Percentiles rank a stretch among this genome's conserved stretches.
Conservation (phyloP, 2,888 invertebrate species). For the Orthosia gracilis region DNA sequence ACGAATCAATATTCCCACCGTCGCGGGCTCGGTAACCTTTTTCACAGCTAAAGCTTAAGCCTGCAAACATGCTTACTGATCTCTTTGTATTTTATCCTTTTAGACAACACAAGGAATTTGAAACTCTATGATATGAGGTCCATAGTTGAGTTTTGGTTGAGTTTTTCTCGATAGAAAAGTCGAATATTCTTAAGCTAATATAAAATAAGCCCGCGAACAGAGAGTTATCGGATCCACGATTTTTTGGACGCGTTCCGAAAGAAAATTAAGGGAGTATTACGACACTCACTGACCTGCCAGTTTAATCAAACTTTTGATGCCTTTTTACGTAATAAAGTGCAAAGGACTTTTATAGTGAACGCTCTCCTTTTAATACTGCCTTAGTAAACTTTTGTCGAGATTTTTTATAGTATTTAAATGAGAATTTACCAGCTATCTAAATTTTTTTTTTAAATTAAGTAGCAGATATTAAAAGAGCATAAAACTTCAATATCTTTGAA, state of each 20-base stretch:
- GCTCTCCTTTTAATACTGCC: slow-evolving; percentile 34
- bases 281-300: slow-evolving; percentile 77
- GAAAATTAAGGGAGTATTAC: slow-evolving; percentile 80
- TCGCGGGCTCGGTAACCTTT: slow-evolving; percentile 78
- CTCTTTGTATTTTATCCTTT: slow-evolving; percentile 76
- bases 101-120: slow-evolving; percentile 41
- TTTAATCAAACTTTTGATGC: slow-evolving; percentile 69
- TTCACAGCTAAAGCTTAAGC: slow-evolving; percentile 77
- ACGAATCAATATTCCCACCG: slow-evolving; percentile 84
- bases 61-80: slow-evolving; percentile 79
- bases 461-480: slow-evolving; percentile 2
- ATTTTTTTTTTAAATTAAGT: slow-evolving; percentile 15
- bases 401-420: slow-evolving; percentile 33
- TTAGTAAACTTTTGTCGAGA: slow-evolving; percentile 39
- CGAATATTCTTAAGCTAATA: slow-evolving; percentile 80
- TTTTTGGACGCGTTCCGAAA: slow-evolving; percentile 78
- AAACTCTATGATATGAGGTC: slow-evolving; percentile 12
- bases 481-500: not conserved
- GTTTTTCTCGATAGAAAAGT: slow-evolving; percentile 66
- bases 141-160: slow-evolving; percentile 42
- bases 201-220: slow-evolving; percentile 74
- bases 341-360: slow-evolving; percentile 53
- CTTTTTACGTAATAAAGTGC: slow-evolving; percentile 60
- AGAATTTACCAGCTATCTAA: slow-evolving; percentile 23
- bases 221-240: slow-evolving; percentile 85